These are phyloP conservation scores for Vulpes vulpes DNA, from an alignment of 2,113 vertebrate genomes.

Conservation along the genomic window DNA sequence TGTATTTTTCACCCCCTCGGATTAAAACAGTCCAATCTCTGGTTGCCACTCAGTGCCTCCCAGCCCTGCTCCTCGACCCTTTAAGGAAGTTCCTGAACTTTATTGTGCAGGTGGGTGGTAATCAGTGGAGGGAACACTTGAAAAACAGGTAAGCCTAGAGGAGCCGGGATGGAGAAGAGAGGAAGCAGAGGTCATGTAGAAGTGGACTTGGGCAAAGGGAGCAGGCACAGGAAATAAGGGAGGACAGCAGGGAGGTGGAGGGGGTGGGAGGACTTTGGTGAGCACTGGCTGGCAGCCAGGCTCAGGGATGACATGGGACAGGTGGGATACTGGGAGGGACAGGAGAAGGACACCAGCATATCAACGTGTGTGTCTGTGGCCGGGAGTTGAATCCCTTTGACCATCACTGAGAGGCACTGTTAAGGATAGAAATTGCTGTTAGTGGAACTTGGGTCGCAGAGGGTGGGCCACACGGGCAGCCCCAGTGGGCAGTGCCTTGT, in stretches of 20 bases:
- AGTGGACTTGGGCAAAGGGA: neutral
- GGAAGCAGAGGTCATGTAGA: neutral
- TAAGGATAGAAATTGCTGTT: neutral
- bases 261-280: neutral
- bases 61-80: neutral
- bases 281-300: too few species aligned
- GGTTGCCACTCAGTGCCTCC: neutral
- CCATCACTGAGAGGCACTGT: neutral
- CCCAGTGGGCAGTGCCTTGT: neutral
- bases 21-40: constrained; percentile 6
- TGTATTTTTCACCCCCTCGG: neutral
- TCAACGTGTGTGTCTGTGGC: neutral
- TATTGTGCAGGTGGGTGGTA: neutral
- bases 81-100: neutral
- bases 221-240: neutral
- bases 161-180: neutral
- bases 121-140: neutral
- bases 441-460: neutral
- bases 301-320: neutral
- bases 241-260: neutral
- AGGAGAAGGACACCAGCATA: neutral
- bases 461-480: accelerated
- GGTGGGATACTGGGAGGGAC: neutral
- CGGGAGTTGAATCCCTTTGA: neutral
- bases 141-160: constrained; percentile 19